Evolutionary conservation across 2,797 vertebrate species (phyloP).

Genomic region (Hephaestus fuliginosus): DNA sequence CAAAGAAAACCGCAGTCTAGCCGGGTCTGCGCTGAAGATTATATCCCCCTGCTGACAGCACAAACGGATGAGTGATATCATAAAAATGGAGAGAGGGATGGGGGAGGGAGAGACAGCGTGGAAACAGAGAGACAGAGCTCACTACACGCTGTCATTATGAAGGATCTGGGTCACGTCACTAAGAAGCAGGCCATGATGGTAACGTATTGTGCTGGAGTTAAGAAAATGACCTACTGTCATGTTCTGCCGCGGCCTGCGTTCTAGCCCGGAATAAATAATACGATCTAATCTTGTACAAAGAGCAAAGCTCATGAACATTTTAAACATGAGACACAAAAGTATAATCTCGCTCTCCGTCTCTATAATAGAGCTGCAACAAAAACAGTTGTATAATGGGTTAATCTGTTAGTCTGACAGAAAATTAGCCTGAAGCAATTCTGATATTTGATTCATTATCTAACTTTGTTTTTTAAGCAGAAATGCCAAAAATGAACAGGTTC

Average conservation of each 20-base stretch:
- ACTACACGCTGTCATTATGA: slow-evolving; percentile 51
- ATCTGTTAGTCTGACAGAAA: background rate
- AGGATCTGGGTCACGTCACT: slow-evolving; percentile 76
- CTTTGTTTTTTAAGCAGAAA: background rate
- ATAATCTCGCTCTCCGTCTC: background rate
- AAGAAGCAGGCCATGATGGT: slow-evolving; percentile 53
- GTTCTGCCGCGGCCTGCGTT: background rate
- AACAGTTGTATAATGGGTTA: background rate
- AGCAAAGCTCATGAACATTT: background rate
- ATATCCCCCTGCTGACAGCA: slow-evolving; percentile 23
- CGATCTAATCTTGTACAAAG: background rate
- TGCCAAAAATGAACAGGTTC: background rate
- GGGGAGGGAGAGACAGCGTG: slow-evolving; percentile 18
- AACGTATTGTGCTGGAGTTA: slow-evolving; percentile 39
- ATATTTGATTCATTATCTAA: too few species aligned
- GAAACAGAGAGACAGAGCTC: slow-evolving; percentile 35
- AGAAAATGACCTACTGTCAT: slow-evolving; percentile 40
- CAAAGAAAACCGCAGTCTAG: slow-evolving; percentile 12
- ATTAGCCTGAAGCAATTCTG: background rate
- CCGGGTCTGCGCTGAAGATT: slow-evolving; percentile 20
- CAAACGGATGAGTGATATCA: slow-evolving; percentile 52
- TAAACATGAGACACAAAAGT: background rate
- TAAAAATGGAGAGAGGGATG: slow-evolving; percentile 39
- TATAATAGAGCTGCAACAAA: background rate
- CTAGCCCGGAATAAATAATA: background rate